A percentile compares a stretch with the other conserved stretches of the same genome.
Conservation (phyloP, 37 sponge, comb jelly and placozoan species). For the Mnemiopsis leidyi region DNA sequence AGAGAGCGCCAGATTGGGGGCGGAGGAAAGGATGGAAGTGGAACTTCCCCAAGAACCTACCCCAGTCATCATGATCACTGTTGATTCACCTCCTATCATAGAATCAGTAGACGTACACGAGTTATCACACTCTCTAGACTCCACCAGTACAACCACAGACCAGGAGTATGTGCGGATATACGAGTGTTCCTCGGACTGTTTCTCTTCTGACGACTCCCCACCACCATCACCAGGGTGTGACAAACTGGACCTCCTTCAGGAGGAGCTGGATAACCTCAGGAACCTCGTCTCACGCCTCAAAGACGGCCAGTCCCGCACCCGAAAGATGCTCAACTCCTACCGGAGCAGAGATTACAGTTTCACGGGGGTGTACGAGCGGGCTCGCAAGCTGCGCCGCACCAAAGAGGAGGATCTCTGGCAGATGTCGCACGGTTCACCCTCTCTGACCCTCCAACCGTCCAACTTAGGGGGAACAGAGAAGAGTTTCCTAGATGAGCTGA, state of each 20-base stretch:
- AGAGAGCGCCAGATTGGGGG: not conserved
- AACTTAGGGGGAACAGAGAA: not conserved
- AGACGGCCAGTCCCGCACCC: not conserved
- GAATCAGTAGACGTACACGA: not conserved
- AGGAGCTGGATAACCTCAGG: not conserved
- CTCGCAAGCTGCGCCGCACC: not conserved
- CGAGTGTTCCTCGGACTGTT: not conserved
- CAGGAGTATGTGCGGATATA: not conserved
- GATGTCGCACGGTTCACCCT: not conserved
- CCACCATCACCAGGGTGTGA: not conserved
- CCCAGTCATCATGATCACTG: not conserved
- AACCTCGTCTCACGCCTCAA: not conserved
- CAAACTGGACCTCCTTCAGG: not conserved
- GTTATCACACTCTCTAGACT: not conserved
- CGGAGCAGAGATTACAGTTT: slow-evolving; percentile 1
- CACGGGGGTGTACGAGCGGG: not conserved
- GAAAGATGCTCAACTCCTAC: not conserved
- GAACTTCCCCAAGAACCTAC: not conserved
- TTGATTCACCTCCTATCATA: not conserved
- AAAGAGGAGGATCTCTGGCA: not conserved
- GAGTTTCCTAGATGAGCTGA: slow-evolving; percentile 15
- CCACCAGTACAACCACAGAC: not conserved
- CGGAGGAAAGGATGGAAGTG: not conserved
- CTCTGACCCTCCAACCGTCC: slow-evolving; percentile 4
- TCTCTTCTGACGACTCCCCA: not conserved